Base-by-base conservation (phyloP, 2,797 vertebrate species). In the Sebastiscus albofasciatus region DNA sequence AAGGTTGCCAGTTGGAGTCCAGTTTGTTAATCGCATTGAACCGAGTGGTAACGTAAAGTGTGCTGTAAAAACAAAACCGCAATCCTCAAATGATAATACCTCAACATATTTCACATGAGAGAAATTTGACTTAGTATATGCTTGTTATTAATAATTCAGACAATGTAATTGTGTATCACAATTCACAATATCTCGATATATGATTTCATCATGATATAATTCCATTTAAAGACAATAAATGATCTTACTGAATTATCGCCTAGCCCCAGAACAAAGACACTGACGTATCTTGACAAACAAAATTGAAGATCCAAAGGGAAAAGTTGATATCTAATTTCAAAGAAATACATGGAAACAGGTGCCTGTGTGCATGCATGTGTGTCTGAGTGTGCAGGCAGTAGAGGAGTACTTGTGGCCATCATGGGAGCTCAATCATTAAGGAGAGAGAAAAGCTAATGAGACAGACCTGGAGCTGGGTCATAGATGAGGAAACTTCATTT, bases 401-500 rank as follows among this genome's bases (percentile, higher is more conserved):
- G 24, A 68, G 22, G 36, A 75, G 34, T 14, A 72, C 61, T 68
- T 70, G 60, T 75, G 68, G 77, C 58, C 74, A 65, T 81, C 14
- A 55, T 36, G 55, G 79, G 61, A 72, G 79, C 71, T 86, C 64
- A 79, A 71, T 90, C 82, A 85, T 24, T 56, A 68, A 80, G 39
- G 62, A 79, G 22, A 80, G 66, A 84, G 77, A 74, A 72, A 68
- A 69, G 81, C 79, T 87, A 91, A 93, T 89, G 81, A 91, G 83
- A 81, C 68, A 36, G 85, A 84, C 78, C 72, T 67, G 42, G 59
- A 90, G 81, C 66, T 42, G 69, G 75, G 88, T 89, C 85, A 87
- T 67, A 90, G 79, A 91, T 60, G 79, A 90, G 16, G 77, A 87
- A 83, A 88, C 78, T 67, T 86, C 27, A 87, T 90, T 89, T 88